Base-by-base conservation (phyloP, 2,113 vertebrate genomes). In the Felis catus region DNA sequence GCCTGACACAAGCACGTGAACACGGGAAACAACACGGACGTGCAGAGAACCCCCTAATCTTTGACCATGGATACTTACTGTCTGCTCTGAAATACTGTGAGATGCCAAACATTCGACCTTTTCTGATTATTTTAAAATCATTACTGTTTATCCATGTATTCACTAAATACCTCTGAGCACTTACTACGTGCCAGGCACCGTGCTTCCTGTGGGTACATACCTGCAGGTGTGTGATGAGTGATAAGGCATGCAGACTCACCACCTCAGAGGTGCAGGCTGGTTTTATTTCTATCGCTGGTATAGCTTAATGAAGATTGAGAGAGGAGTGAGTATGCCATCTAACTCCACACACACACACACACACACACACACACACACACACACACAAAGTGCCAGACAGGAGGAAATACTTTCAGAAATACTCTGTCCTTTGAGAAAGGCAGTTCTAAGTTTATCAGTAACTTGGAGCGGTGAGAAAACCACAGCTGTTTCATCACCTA, bases 331-430 rank as follows among this genome's bases (percentile, higher is more conserved):
- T 89, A 5, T 55, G 70, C 68, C 21, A 16, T 70, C 36, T 53
- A 5, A 58, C 55, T 76, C 45, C 36, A 13, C 8, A 0, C 31
- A 2, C 19, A 1, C 51, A 0, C 5, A 19, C 39, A 1, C 5
- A 93, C 7, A 41, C 41, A 41, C 41, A 41, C 53, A 15, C 53
- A 18, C 51, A 6, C 8, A 21, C n/a, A 1, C 4, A 85, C 73
- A 53, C 25, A 23, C 39, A 81, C 31, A 61, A 11, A n/a, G 45
- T 70, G 45, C 71, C 89, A 78, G 80, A 79, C 36, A 74, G 58
- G 9, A 61, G 9, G 61, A 51, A 68, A 14, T 14, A 16, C 23
- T n/a, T 91, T 91, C n/a, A 95, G 79, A 80, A 80, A 33, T 5
- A 55, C 9, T 66, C 4, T 14, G 0, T 82, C 33, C 41, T 73